A percentile compares a stretch with the other conserved stretches of the same genome.
phyloP scores from a whole-genome alignment of 1,140 invertebrate genomes.

The Lanistes nyassanus region DNA sequence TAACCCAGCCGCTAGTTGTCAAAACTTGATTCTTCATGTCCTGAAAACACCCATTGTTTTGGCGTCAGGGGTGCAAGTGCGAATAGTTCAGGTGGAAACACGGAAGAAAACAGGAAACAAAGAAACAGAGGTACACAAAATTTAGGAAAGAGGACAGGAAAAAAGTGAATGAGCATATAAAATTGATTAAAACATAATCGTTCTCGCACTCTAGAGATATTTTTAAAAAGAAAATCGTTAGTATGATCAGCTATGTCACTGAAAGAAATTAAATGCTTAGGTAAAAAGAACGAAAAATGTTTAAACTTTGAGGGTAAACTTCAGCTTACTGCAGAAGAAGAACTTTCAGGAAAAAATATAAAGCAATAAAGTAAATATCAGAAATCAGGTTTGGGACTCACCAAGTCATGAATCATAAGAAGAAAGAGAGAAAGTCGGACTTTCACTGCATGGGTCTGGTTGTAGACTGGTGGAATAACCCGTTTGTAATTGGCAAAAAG shows the following conservation, averaged over 20 bases:
- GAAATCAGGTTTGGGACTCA: conserved; percentile 21
- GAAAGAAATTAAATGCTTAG: conserved; percentile 3
- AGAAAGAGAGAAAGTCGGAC: conserved; percentile 47
- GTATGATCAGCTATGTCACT: too few species aligned
- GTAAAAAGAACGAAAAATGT: conserved; percentile 6
- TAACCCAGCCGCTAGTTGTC: conserved; percentile 48
- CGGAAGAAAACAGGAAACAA: too few species aligned
- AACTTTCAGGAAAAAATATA: not conserved
- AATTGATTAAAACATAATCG: too few species aligned
- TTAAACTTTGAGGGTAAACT: not conserved
- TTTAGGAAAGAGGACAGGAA: too few species aligned
- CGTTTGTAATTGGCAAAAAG: conserved; percentile 45
- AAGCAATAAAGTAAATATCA: not conserved
- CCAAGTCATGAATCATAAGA: conserved; percentile 53
- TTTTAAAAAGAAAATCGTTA: too few species aligned
- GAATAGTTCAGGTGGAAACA: too few species aligned
- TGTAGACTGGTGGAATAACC: conserved; percentile 44
- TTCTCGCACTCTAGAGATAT: too few species aligned
- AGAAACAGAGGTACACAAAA: too few species aligned
- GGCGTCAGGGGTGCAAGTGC: too few species aligned
- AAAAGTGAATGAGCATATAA: too few species aligned
- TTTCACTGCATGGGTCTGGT: conserved; percentile 41
- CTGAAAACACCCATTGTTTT: conserved; percentile 43
- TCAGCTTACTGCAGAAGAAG: not conserved
- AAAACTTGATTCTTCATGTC: conserved; percentile 55